A percentile compares a stretch with the other conserved stretches of the same genome.
Evolutionary conservation across 1,140 invertebrate genomes (phyloP).

Genomic region (Camponotus floridanus): DNA sequence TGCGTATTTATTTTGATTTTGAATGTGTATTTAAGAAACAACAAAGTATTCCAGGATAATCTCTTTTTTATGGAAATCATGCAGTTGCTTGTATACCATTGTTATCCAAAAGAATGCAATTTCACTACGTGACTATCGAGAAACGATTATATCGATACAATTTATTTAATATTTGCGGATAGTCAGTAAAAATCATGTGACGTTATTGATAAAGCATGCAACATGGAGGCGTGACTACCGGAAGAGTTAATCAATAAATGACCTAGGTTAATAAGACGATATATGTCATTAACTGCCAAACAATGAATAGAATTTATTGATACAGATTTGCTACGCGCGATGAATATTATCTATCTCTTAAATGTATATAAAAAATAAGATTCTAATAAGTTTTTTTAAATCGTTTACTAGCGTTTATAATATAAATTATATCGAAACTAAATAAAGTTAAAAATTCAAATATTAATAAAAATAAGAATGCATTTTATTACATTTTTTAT

Average conservation of each 20-base stretch:
- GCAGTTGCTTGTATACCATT: not conserved
- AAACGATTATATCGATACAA: not conserved
- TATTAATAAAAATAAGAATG: not conserved
- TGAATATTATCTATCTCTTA: not conserved
- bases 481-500: too few species aligned
- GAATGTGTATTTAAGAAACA: not conserved
- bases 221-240: not conserved
- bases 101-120: slow-evolving; percentile 20
- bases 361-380: not conserved
- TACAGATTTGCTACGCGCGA: not conserved
- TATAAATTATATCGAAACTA: too few species aligned
- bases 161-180: not conserved
- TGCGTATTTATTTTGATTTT: not conserved
- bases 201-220: slow-evolving; percentile 19
- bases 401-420: not conserved
- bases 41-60: not conserved
- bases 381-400: not conserved
- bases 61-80: not conserved
- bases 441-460: not conserved
- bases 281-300: not conserved
- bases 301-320: slow-evolving; percentile 10
- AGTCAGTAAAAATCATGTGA: slow-evolving; percentile 20
- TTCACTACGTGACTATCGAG: slow-evolving; percentile 20
- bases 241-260: slow-evolving; percentile 9
- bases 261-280: slow-evolving; percentile 32